Evolutionary conservation across 1,140 invertebrate genomes (phyloP), one percentile per base, ranked within the genome.

Genomic region (Brachionus paranguensis): DNA sequence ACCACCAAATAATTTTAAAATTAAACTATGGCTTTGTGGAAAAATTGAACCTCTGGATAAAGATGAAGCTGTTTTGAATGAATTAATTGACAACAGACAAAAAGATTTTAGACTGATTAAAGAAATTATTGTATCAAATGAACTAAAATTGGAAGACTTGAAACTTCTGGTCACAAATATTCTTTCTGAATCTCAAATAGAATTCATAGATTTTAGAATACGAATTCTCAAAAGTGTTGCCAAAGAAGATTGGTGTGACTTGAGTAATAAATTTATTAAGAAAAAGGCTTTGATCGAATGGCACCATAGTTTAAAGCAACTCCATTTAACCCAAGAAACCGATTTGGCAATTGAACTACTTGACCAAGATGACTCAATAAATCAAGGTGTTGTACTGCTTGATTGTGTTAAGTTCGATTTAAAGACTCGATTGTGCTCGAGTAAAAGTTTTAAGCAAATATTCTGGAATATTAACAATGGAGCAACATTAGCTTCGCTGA

Each of bases 391-490:
- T 47, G 47, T 76, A 24, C 47, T 76, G 20, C 8, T 76, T 14
- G 33, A 76, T 76, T 76, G 72, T 47, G 27, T 76, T 29, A 29
- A 27, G n/a, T 53, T 76, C n/a, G 43, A 76, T 12, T 12, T 76
- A 20, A 50, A 24, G 12, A 76, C 43, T 27, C 41, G 45, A 0
- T 8, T 76, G 24, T 76, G 72, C 47, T 76, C 72, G 1, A 47
- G 24, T 29, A 50, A 50, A 50, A 50, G 43, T 7, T 76, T 76
- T 50, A 76, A 29, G 12, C 72, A 76, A 27, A 76, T 76, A 29
- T 50, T 20, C 8, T 76, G 72, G 72, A 76, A 76, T 76, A 76
- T 76, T 1, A 76, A 76, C 43, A 76, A 76, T 37, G 72, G 72
- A 27, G 72, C 72, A 14, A 76, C 43, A 14, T 50, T 76, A 29